Evolutionary conservation across 2,113 vertebrate species (phyloP).

Genomic region (Pampusana beccarii): DNA sequence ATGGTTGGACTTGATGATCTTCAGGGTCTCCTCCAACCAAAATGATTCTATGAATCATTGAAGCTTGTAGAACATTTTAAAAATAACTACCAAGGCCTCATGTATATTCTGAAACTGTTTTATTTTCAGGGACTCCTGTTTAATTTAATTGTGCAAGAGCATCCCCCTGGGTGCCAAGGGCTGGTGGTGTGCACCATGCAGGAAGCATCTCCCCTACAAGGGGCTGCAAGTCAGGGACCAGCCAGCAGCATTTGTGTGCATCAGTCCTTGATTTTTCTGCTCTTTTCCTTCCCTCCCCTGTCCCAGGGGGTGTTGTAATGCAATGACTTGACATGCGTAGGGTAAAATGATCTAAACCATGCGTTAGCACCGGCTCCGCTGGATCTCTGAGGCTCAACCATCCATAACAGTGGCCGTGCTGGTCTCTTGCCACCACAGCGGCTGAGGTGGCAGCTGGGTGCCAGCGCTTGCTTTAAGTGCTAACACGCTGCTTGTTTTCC

Average conservation of each 20-base stretch:
- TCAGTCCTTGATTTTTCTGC: not conserved
- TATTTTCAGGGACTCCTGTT: too few relatives aligned
- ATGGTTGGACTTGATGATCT: too few relatives aligned
- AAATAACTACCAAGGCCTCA: too few relatives aligned
- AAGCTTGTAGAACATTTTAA: too few relatives aligned
- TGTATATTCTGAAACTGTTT: too few relatives aligned
- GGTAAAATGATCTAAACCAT: not conserved
- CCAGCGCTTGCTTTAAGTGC: not conserved
- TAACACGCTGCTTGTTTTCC: not conserved
- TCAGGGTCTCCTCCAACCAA: too few relatives aligned
- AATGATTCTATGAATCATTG: too few relatives aligned
- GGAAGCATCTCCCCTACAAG: not conserved
- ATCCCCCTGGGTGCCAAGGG: not conserved
- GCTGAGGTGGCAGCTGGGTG: not conserved
- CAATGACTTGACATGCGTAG: not conserved
- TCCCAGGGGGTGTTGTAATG: not conserved
- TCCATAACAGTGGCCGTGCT: accelerated
- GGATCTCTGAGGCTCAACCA: not conserved
- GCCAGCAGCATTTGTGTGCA: not conserved
- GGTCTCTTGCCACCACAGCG: accelerated
- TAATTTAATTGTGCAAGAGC: not conserved
- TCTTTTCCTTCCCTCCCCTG: not conserved
- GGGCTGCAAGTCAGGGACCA: not conserved
- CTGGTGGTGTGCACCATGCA: not conserved
- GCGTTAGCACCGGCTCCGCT: accelerated